Evolutionary conservation across 2,113 vertebrate species (phyloP).

Genomic region (Pterocles gutturalis): DNA sequence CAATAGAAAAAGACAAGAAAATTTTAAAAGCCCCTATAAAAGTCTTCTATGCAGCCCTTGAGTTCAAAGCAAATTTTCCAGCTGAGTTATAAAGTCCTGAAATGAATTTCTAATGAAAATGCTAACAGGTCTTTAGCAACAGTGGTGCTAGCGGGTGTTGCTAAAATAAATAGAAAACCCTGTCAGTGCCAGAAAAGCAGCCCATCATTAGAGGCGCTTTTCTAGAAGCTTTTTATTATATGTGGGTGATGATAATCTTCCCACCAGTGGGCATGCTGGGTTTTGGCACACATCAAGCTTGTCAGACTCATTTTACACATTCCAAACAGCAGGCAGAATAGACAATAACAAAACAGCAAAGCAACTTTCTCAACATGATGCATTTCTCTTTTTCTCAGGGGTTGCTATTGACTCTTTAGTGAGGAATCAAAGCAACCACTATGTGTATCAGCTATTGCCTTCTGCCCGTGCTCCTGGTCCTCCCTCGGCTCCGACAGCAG

Average conservation of each 20-base stretch:
- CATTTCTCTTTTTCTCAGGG: neutral
- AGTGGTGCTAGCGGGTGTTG: slow-evolving; percentile 37
- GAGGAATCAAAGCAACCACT: neutral
- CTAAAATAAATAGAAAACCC: slow-evolving; percentile 57
- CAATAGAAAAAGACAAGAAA: neutral
- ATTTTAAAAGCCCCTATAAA: neutral
- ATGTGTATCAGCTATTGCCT: neutral
- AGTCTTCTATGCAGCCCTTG: slow-evolving; percentile 17
- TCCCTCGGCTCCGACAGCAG: neutral
- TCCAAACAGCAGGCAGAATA: slow-evolving; percentile 58
- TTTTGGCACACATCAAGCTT: slow-evolving; percentile 64
- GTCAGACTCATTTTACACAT: slow-evolving; percentile 55
- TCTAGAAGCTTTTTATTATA: slow-evolving; percentile 64
- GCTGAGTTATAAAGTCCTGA: slow-evolving; percentile 47
- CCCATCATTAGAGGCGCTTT: slow-evolving; percentile 31
- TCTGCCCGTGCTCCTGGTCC: neutral
- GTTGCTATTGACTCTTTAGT: neutral
- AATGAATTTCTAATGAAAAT: slow-evolving; percentile 65
- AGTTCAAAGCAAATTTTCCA: slow-evolving; percentile 61
- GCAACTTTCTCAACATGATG: slow-evolving; percentile 42
- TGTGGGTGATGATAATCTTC: slow-evolving; percentile 64
- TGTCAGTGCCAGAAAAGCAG: slow-evolving; percentile 36
- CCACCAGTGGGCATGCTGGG: slow-evolving; percentile 46
- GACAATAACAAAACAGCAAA: slow-evolving; percentile 52
- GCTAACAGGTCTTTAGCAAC: slow-evolving; percentile 43